Evolutionary conservation across 2,888 invertebrate genomes (phyloP), one percentile per base, ranked within the genome.

Genomic region (Cheilosia pagana): DNA sequence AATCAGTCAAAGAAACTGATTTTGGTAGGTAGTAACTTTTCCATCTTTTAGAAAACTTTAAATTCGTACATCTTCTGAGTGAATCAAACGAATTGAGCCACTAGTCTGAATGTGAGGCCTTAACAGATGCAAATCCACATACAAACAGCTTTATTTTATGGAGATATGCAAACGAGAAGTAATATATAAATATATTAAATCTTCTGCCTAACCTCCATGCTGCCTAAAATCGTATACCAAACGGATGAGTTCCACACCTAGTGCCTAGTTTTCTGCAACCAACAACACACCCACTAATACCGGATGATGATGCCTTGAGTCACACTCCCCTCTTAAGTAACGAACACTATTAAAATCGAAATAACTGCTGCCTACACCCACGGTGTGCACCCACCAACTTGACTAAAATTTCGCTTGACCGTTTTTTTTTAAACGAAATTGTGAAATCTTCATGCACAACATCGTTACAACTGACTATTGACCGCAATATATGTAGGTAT

Each of bases 401-500:
- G 8, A 21, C 10, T 39, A 31, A 72, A 39, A 53, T 31, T 72
- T n/a, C n/a, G 50, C 39, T 28, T 71, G 25, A 68, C 21, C 25
- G 45, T 67, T 68, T 53, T 39, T 62, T 68, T 60, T 39, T 39
- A 67, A 75, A 70, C 52, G 23, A 60, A 63, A 63, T 81, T 70
- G 50, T 63, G 75, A 75, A 81, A 81, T 70, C 50, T 52, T 57
- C 67, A 52, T 45, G 41, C 53, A 48, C 75, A 31, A 62, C 21
- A 21, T 43, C 25, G 23, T 25, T 31, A 57, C 45, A 50, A 75
- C 48, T 52, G 23, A 43, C 52, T 60, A 60, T 70, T 81, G 76
- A 81, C 81, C 81, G 70, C 81, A 76, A 76, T 76, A 35, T 35
- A 35, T 12, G 3, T 3, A 3, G 3, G 12, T 35, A 35, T 35